Evolutionary conservation across 2,797 vertebrate genomes (phyloP), one percentile per base, ranked within the genome.

Genomic region (Xiphorhynchus erythropygius): DNA sequence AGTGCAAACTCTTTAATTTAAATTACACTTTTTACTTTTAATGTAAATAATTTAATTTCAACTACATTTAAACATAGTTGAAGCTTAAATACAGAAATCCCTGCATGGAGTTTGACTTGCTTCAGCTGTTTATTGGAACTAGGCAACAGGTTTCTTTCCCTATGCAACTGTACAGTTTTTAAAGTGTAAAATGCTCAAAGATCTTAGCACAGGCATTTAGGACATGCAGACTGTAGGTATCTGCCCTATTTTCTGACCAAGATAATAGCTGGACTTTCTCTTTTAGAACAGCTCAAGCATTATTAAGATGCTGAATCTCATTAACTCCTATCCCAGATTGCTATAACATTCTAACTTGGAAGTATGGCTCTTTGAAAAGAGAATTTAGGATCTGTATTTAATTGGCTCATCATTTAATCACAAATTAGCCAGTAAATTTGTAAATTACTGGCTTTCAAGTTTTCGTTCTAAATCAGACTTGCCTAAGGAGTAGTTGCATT

Each of bases 321-420:
- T 82, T 92, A 91, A 18, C 14, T 89, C 39, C 46, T 44, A 59
- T 91, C 18, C 13, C 44, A 87, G 37, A 33, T 57, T 50, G 24
- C 71, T 77, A 83, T 77, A 68, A 82, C 57, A 33, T 91, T 94
- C 55, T 94, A 53, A 57, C 49, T 74, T 85, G 46, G 19, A 91
- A 94, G 42, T 60, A 24, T n/a, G 70, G 27, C 46, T 81, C 46
- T 94, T 93, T 86, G 53, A 64, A 83, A 74, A 50, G 39, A 59
- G 21, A 24, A 15, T 87, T n/a, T 47, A 53, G 52, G 18, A 57
- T 90, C 42, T 91, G 68, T 76, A 65, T 49, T 87, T 92, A 92
- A 78, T 87, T 92, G 65, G 22, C 64, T 96, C 49, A 87, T 68
- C 32, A 64, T 94, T 95, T 94, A 95, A 77, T 63, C 53, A 80